These are phyloP conservation scores for Meloe dianella DNA, from an alignment of 2,888 invertebrate species.

Conservation along the genomic window DNA sequence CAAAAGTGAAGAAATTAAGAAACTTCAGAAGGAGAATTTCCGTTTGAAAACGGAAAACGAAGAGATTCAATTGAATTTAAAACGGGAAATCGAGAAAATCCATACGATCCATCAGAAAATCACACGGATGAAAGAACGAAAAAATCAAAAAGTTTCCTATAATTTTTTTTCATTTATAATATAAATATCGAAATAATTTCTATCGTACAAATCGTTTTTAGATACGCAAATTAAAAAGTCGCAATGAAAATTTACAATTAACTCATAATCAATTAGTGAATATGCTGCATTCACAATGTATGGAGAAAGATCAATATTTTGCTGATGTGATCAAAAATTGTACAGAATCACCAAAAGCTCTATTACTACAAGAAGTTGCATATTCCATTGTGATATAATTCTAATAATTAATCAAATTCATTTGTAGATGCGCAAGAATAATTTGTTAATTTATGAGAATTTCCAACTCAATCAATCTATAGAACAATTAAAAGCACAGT, in stretches of 20 bases:
- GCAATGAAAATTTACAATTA: conserved; percentile 49
- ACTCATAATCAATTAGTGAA: conserved; percentile 52
- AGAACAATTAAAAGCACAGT: conserved; percentile 35
- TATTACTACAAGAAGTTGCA: conserved; percentile 48
- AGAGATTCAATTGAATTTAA: conserved; percentile 37
- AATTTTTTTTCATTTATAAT: not conserved
- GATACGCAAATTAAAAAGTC: conserved; percentile 46
- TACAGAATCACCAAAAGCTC: conserved; percentile 43
- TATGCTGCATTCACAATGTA: conserved; percentile 49
- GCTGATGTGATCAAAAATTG: conserved; percentile 41
- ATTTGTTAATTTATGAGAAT: conserved; percentile 44
- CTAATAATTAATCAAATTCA: not conserved
- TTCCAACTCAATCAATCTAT: conserved; percentile 45
- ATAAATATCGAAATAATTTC: not conserved
- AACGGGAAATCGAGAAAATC: conserved; percentile 20
- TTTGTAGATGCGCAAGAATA: conserved; percentile 46
- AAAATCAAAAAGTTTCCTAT: conserved; percentile 45
- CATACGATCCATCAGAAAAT: conserved; percentile 35
- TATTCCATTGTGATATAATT: not conserved
- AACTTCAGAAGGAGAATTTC: conserved; percentile 48
- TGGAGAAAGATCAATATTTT: conserved; percentile 50
- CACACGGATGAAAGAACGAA: conserved; percentile 45
- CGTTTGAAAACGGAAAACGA: conserved; percentile 44
- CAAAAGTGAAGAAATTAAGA: conserved; percentile 49
- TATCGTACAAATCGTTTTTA: conserved; percentile 26